A percentile compares a stretch with the other conserved stretches of the same genome.
These are phyloP conservation scores for Cosmia trapezina DNA, from an alignment of 2,888 invertebrate species.

Conservation along the genomic window DNA sequence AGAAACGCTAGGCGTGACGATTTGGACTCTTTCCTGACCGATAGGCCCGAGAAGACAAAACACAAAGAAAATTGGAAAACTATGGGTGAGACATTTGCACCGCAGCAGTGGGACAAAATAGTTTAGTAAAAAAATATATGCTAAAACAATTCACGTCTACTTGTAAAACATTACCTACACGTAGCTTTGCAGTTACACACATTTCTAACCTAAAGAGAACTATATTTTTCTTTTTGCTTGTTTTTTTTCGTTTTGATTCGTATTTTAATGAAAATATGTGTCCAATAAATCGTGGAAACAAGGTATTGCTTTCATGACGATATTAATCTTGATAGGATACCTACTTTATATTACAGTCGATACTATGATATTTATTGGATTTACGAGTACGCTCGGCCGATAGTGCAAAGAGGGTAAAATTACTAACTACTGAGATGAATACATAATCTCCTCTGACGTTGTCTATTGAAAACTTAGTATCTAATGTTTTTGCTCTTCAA, in stretches of 20 bases:
- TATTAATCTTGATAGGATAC: constrained; percentile 6
- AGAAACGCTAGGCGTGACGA: background rate
- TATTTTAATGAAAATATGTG: constrained; percentile 8
- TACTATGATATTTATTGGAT: constrained; percentile 20
- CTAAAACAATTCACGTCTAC: background rate
- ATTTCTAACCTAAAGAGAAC: background rate
- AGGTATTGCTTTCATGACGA: constrained; percentile 8
- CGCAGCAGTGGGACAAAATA: background rate
- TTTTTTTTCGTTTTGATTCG: background rate
- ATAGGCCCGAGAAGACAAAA: background rate
- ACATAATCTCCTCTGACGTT: background rate
- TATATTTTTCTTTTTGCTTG: background rate
- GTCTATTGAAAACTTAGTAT: background rate
- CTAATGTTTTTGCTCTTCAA: too few species aligned
- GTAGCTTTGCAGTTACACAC: constrained; percentile 1
- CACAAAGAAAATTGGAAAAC: background rate
- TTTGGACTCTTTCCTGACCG: background rate
- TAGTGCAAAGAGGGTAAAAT: background rate
- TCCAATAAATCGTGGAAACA: constrained; percentile 14
- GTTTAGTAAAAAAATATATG: background rate
- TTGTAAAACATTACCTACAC: background rate
- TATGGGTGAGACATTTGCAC: too few species aligned
- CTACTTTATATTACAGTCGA: constrained; percentile 9
- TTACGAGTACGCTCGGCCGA: constrained; percentile 2
- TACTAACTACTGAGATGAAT: background rate